Percentiles rank a stretch among this genome's conserved stretches.
phyloP scores from a whole-genome alignment of 2,113 vertebrate genomes.

The Cygnus atratus region DNA sequence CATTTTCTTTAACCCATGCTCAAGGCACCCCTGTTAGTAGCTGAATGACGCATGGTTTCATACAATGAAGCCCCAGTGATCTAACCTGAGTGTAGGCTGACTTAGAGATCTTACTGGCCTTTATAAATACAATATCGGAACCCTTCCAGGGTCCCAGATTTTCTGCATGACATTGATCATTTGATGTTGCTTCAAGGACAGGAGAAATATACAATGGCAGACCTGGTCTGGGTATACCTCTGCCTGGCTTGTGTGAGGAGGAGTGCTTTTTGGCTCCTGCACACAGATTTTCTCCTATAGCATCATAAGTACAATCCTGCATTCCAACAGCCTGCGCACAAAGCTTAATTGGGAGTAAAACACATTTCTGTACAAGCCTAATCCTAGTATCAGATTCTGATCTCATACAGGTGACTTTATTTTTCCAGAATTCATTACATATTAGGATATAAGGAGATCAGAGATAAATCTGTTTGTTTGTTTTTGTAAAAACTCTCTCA shows the following conservation, averaged over 20 bases:
- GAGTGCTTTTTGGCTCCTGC: background rate
- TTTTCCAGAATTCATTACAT: background rate
- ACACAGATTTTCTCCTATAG: background rate
- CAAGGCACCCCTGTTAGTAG: background rate
- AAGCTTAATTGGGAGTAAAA: background rate
- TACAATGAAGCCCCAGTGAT: background rate
- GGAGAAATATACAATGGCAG: background rate
- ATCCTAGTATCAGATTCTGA: background rate
- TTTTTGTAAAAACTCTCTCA: background rate
- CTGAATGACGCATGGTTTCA: background rate
- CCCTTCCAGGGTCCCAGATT: background rate
- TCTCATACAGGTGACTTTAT: background rate
- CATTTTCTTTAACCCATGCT: background rate
- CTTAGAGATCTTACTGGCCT: rapidly evolving
- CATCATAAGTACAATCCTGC: background rate
- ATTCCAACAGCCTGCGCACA: background rate
- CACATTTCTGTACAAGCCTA: background rate
- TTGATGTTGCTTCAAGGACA: background rate
- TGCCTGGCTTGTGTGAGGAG: background rate
- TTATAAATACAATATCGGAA: background rate
- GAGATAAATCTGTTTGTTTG: background rate
- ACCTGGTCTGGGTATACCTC: background rate
- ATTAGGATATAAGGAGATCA: background rate
- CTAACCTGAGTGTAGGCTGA: background rate
- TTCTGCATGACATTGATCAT: background rate